Evolutionary conservation across 2,797 vertebrate species (phyloP).

Genomic region (Brachymystax lenok): DNA sequence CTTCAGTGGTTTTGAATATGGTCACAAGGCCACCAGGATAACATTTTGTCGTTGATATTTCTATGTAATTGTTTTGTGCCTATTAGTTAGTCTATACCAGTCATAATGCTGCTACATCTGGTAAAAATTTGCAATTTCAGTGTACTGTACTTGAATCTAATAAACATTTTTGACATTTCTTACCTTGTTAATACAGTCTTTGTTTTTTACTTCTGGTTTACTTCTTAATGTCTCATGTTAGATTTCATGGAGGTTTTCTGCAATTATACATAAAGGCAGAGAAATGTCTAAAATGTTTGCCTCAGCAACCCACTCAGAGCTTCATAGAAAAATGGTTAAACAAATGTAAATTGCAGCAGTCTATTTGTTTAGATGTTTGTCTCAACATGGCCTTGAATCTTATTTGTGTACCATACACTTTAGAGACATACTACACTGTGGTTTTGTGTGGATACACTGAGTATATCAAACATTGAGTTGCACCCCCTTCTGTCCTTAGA

Average conservation of each 20-base stretch:
- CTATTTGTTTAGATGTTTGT: not conserved
- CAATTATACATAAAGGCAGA: not conserved
- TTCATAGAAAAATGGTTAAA: not conserved
- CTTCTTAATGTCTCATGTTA: no score
- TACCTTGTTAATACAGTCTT: slow-evolving; percentile 67
- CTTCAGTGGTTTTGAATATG: slow-evolving; percentile 53
- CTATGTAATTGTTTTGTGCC: slow-evolving; percentile 71
- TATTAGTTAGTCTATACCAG: slow-evolving; percentile 72
- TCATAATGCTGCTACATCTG: slow-evolving; percentile 81
- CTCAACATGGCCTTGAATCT: not conserved
- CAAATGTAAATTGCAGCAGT: no score
- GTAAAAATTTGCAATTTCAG: slow-evolving; percentile 81
- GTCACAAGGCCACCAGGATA: slow-evolving; percentile 36
- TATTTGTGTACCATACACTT: not conserved
- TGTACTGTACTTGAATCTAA: slow-evolving; percentile 80
- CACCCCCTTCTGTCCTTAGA: no score
- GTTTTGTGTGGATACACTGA: not conserved
- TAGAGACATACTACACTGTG: not conserved
- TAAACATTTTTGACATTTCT: slow-evolving; percentile 74
- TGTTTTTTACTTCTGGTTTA: not conserved
- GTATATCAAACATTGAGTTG: not conserved
- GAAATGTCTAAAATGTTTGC: not conserved
- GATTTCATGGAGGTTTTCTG: no score
- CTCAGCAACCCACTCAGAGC: not conserved
- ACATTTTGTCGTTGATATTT: slow-evolving; percentile 59